Base-by-base conservation (phyloP, 2,113 vertebrate genomes). In the Rutilus rutilus region DNA sequence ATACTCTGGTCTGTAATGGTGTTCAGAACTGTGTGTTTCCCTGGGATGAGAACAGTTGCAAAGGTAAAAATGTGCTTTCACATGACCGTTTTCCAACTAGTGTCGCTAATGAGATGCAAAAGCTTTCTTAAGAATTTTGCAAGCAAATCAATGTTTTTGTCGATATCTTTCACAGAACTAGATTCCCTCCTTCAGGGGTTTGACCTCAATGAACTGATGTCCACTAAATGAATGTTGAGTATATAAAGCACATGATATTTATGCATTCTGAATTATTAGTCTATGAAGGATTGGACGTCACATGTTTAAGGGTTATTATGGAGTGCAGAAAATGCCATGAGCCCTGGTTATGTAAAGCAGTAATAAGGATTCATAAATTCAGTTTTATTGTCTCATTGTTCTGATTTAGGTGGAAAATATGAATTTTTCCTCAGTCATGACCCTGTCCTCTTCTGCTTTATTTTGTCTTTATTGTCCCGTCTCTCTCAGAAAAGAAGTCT, bases 11-110 rank as follows among this genome's bases (percentile, higher is more conserved):
- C 87, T 99, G 98, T 90, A 99, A 99, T 42, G 98, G 97, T 64
- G 92, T 99, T 78, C 98, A 99, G 82, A 99, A 99, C 93, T 99
- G 98, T 88, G 96, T 98, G 23, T 99, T 98, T 87, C 97, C 98
- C 21, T 99, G 98, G 97, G 98, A 99, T 86, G 98, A 99, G 91
- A 97, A 97, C 88, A 97, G 97, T 86, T 99, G 98, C 90, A 96
- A 95, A 96, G 97, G 97, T 98, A 95, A 30, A 90, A 88, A 62
- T 90, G 30, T 83, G 65, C 33, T 77, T 54, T 14, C 33, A 42
- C 11, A 59, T 4, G 10, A 33, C 12, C 17, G 2, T 23, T 23
- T 82, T 30, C 21, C 15, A 30, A 4, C 12, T 5, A 15, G 17
- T 69, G 25, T 23, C 6, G 3, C 57, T 60, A 36, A 25, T 64